phyloP scores from a whole-genome alignment of 2,888 invertebrate species.

The Willowsia nigromaculata region DNA sequence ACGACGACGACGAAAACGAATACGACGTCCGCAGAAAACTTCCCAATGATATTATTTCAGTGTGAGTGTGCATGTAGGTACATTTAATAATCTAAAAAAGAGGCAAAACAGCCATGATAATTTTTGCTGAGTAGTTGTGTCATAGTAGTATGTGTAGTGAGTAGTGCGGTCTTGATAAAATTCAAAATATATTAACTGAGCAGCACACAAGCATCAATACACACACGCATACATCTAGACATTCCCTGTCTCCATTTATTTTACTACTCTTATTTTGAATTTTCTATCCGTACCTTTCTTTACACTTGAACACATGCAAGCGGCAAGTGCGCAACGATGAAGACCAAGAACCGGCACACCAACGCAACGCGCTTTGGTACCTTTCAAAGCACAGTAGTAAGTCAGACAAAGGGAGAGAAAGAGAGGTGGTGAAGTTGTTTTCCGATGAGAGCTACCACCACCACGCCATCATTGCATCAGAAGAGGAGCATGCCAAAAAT shows the following conservation, averaged over 20 bases:
- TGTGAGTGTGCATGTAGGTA: conserved; percentile 29
- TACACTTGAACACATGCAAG: conserved; percentile 4
- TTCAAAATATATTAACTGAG: conserved; percentile 27
- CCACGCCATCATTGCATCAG: conserved; percentile 6
- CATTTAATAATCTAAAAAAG: conserved; percentile 12
- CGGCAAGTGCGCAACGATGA: conserved; percentile 37
- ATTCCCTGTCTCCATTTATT: not conserved
- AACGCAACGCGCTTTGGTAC: conserved; percentile 23
- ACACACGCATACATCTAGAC: not conserved
- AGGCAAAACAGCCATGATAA: conserved; percentile 39
- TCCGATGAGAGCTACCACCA: conserved; percentile 28
- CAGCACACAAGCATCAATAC: not conserved
- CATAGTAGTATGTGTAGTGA: not conserved
- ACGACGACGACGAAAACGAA: not conserved
- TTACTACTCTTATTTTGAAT: not conserved
- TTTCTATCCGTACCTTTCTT: not conserved
- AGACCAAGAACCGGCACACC: conserved; percentile 22
- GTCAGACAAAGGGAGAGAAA: conserved; percentile 22
- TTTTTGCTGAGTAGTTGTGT: conserved; percentile 45
- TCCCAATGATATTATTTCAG: not conserved
- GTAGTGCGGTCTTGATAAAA: conserved; percentile 28
- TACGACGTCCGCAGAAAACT: not conserved
- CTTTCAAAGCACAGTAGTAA: conserved; percentile 11
- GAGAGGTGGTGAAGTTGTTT: not conserved
- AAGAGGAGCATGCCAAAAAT: conserved; percentile 34